A percentile compares a stretch with the other conserved stretches of the same genome.
Evolutionary conservation across 2,113 vertebrate species (phyloP).

Genomic region (Murina feae): DNA sequence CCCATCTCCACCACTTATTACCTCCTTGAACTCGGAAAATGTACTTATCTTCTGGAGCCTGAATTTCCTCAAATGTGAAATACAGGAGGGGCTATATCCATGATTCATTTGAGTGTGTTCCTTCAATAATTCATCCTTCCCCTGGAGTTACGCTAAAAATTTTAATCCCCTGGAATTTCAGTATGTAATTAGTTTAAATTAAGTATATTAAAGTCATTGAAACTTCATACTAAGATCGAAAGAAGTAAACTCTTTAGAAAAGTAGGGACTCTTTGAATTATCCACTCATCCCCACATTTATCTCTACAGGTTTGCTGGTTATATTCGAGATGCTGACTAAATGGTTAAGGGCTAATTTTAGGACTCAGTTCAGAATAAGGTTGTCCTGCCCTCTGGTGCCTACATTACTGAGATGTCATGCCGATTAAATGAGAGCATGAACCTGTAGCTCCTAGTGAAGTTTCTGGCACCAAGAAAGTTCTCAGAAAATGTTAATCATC

Average conservation of each 20-base stretch:
- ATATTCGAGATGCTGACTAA: slow-evolving; percentile 4
- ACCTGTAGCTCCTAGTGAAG: not conserved
- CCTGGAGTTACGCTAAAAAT: slow-evolving; percentile 19
- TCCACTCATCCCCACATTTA: not conserved
- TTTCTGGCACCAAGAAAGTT: not conserved
- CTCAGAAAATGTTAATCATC: not conserved
- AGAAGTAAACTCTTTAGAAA: slow-evolving; percentile 17
- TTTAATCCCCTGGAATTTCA: slow-evolving; percentile 24
- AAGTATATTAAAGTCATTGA: not conserved
- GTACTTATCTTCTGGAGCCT: not conserved
- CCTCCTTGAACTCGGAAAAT: slow-evolving; percentile 7
- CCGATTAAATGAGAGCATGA: not conserved
- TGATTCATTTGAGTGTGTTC: not conserved
- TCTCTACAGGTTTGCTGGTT: not conserved
- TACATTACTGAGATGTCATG: not conserved
- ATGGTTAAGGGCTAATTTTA: not conserved
- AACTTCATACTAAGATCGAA: not conserved
- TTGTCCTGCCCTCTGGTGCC: not conserved
- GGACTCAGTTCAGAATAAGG: not conserved
- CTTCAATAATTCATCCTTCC: not conserved
- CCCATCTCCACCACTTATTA: not conserved
- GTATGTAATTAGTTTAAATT: slow-evolving; percentile 35
- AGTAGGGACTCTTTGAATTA: slow-evolving; percentile 3
- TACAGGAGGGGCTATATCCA: not conserved
- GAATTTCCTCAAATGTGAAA: not conserved